Conservation (phyloP, 1,140 invertebrate species). For the Vanessa tameamea region DNA sequence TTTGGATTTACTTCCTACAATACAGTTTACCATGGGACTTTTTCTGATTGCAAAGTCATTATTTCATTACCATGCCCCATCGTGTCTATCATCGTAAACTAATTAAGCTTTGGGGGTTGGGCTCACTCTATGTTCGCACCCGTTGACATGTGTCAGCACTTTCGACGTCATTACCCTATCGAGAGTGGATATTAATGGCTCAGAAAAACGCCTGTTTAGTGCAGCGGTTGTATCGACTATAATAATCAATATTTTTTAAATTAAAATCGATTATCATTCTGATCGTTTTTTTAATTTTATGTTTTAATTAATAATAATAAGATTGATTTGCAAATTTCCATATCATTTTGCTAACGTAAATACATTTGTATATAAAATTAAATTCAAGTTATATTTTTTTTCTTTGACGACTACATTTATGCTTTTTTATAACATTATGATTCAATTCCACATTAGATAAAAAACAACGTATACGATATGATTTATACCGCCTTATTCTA, state of each 20-base stretch:
- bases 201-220: constrained; percentile 6
- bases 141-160: constrained; percentile 38
- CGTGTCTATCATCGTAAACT: constrained; percentile 31
- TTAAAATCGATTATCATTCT: background rate
- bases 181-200: constrained; percentile 26
- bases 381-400: background rate
- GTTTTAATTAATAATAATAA: too few relatives aligned
- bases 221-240: constrained; percentile 22
- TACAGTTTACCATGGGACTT: background rate
- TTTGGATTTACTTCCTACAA: background rate
- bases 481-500: too few relatives aligned
- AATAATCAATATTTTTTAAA: constrained; percentile 7
- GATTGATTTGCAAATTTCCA: too few relatives aligned
- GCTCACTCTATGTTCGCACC: constrained; percentile 13
- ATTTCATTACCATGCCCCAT: constrained; percentile 23
- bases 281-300: too few relatives aligned
- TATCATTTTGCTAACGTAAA: background rate
- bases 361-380: background rate
- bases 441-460: too few relatives aligned
- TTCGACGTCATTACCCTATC: constrained; percentile 32
- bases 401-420: too few relatives aligned
- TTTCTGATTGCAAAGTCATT: constrained; percentile 25
- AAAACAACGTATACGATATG: too few relatives aligned
- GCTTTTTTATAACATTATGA: too few relatives aligned
- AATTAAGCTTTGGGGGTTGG: constrained; percentile 29